Percentiles rank a stretch among this genome's conserved stretches.
Conservation (phyloP, 2,888 invertebrate species). For the Sminthurinus aureus region DNA sequence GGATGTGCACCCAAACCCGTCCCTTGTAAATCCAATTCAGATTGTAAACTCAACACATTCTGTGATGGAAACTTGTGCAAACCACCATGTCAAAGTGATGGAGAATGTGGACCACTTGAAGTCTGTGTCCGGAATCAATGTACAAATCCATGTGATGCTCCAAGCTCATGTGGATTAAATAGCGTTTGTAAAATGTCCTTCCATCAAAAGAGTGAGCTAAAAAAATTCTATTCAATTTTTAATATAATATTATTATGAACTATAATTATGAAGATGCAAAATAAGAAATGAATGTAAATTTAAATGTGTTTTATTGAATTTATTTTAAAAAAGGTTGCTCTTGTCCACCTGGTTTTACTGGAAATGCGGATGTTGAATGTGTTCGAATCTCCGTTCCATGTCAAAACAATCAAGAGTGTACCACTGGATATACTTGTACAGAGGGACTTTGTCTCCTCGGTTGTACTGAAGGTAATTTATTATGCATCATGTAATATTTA, state of each 20-base stretch:
- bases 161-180: slow-evolving; percentile 77
- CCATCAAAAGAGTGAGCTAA: slow-evolving; percentile 64
- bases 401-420: slow-evolving; percentile 74
- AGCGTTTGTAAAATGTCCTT: slow-evolving; percentile 76
- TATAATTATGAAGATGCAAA: too few relatives aligned
- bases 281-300: too few relatives aligned
- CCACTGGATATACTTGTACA: slow-evolving; percentile 75
- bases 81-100: slow-evolving; percentile 78
- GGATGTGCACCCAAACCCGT: slow-evolving; percentile 81
- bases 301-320: too few relatives aligned
- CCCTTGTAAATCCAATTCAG: slow-evolving; percentile 74
- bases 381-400: slow-evolving; percentile 84
- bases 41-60: slow-evolving; percentile 81
- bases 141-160: slow-evolving; percentile 77
- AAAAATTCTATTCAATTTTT: too few relatives aligned
- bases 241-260: too few relatives aligned
- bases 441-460: slow-evolving; percentile 83
- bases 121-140: slow-evolving; percentile 85
- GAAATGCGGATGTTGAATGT: slow-evolving; percentile 83
- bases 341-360: slow-evolving; percentile 86
- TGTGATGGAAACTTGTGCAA: slow-evolving; percentile 82
- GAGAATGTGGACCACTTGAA: slow-evolving; percentile 81
- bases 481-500: too few relatives aligned
- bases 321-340: slow-evolving; percentile 73
- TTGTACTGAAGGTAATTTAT: slow-evolving; percentile 65